Evolutionary conservation across 2,888 invertebrate species (phyloP), one percentile per base, ranked within the genome.

Genomic region (Orchestes rusci): DNA sequence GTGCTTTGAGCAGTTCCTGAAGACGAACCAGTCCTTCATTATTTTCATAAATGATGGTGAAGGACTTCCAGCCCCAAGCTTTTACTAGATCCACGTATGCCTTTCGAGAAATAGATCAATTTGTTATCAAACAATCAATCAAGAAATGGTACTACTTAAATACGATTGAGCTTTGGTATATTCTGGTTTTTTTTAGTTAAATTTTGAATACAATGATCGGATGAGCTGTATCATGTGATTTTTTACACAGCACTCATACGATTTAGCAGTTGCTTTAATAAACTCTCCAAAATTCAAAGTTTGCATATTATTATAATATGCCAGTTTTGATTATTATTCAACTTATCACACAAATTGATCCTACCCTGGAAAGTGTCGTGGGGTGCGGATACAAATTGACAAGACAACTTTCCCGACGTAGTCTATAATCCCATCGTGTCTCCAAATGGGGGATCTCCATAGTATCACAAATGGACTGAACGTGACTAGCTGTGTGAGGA

Each of bases 371-470:
- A 39, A 94, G 73, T 4, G 86, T 83, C 35, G 83, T 82, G 29
- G 92, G 91, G 71, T 93, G 89, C 1, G 95, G 95, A 70, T 92
- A 93, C 29, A 96, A 77, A 71, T 94, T 95, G 62, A 95, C 87
- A 49, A 93, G 80, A 65, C 91, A 93, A 62, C 88, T 89, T 67
- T 93, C 92, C 46, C 86, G 74, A 51, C 86, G 74, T 28, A 88
- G 77, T 36, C 89, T 74, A 68, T 87, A 91, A 71, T 94, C 92
- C 93, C 93, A 94, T 56, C 92, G 80, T 52, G 93, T 92, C 70
- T 94, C 93, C 65, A 95, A 76, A 70, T 95, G 93, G 1, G 95
- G 95, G 57, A 96, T 84, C 70, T 93, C 92, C 84, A 94, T 87
- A 36, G 91, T 89, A 69, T 94, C 93, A 67, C 94, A 94, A 65